phyloP scores from a whole-genome alignment of 2,797 vertebrate genomes.

The Lycodopsis pacificus region DNA sequence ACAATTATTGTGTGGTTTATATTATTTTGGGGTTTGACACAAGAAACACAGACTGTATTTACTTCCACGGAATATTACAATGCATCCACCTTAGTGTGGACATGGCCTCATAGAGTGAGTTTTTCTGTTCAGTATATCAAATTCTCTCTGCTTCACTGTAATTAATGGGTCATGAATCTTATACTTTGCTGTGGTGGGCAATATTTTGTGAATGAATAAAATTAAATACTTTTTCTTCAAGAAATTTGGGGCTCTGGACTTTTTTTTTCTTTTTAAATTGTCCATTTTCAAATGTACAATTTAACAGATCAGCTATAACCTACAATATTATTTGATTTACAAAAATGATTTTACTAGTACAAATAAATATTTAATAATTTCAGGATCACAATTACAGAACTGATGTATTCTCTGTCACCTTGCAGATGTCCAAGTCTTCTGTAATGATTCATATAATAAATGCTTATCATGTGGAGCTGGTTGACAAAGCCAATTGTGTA shows the following conservation, averaged over 20 bases:
- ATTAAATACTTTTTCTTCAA: slow-evolving; percentile 53
- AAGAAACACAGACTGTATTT: not conserved
- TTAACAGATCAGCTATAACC: not conserved
- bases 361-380: not conserved
- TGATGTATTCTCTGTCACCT: not conserved
- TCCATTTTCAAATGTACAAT: not conserved
- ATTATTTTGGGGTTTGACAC: not conserved
- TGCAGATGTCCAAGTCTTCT: slow-evolving; percentile 6
- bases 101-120: slow-evolving; percentile 23
- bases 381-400: not conserved
- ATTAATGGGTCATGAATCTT: slow-evolving; percentile 33
- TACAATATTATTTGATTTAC: not conserved
- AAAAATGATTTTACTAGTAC: not conserved
- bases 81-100: slow-evolving; percentile 33
- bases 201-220: slow-evolving; percentile 46
- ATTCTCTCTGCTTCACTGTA: slow-evolving; percentile 40
- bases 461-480: not conserved
- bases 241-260: not conserved
- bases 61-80: not conserved
- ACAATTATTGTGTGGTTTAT: not conserved
- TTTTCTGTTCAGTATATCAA: slow-evolving; percentile 15
- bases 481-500: slow-evolving; percentile 33
- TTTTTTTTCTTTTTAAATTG: slow-evolving; percentile 9
- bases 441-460: slow-evolving; percentile 1
- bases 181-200: slow-evolving; percentile 18